Percentiles rank a stretch among this genome's conserved stretches.
These are phyloP conservation scores for Pherbina coryleti DNA, from an alignment of 2,888 invertebrate species.

Conservation along the genomic window DNA sequence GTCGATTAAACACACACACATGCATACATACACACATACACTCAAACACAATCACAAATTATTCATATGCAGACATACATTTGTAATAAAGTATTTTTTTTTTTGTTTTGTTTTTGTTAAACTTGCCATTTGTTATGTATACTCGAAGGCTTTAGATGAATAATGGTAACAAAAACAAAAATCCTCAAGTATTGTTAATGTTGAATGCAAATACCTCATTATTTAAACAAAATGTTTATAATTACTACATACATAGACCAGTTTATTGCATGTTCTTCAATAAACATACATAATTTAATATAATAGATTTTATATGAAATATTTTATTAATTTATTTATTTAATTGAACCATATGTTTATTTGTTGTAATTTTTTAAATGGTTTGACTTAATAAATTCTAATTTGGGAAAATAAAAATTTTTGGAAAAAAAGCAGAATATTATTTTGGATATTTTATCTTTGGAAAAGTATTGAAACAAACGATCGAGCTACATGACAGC, in stretches of 20 bases:
- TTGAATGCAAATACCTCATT: constrained; percentile 15
- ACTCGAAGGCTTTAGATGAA: not conserved
- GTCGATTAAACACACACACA: not conserved
- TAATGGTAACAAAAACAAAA: not conserved
- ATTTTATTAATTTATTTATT: too few species aligned
- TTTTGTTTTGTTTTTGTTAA: not conserved
- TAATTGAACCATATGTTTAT: too few species aligned
- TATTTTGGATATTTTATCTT: too few species aligned
- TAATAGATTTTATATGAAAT: not conserved
- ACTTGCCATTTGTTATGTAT: not conserved
- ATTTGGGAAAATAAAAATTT: too few species aligned
- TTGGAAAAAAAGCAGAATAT: too few species aligned
- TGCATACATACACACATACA: not conserved
- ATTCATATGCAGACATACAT: not conserved
- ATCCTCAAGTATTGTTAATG: not conserved
- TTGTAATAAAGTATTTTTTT: not conserved
- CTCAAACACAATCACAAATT: not conserved
- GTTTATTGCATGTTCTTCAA: not conserved
- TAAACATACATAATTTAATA: not conserved
- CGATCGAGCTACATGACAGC: too few species aligned
- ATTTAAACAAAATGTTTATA: not conserved
- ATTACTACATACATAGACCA: not conserved
- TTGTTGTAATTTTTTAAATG: too few species aligned
- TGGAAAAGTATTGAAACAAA: too few species aligned
- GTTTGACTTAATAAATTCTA: too few species aligned